Evolutionary conservation across 2,797 vertebrate species (phyloP).

Genomic region (Sebastes oblongus): DNA sequence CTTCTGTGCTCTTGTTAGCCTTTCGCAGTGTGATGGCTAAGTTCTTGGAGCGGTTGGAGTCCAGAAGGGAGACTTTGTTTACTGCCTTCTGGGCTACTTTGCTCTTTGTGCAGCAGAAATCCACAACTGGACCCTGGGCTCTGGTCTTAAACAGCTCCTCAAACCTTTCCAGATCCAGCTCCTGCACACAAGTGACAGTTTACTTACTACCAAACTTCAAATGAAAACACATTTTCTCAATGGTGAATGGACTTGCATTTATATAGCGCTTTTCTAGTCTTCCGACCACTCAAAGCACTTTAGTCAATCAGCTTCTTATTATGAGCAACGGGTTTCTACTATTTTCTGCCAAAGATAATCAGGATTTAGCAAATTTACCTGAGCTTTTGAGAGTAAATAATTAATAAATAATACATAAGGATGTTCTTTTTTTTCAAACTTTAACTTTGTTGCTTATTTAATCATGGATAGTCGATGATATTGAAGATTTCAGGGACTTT

Average conservation of each 20-base stretch:
- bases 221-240: background rate
- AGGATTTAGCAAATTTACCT: background rate
- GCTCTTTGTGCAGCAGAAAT: slow-evolving; percentile 88
- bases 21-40: slow-evolving; percentile 96
- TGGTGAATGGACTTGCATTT: no score
- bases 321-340: background rate
- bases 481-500: background rate
- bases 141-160: slow-evolving; percentile 98
- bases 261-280: no score
- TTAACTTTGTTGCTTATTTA: background rate
- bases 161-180: slow-evolving; percentile 93
- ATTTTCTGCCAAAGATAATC: background rate
- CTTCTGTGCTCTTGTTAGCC: slow-evolving; percentile 89
- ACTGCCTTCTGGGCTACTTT: slow-evolving; percentile 89
- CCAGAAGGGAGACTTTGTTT: slow-evolving; percentile 93
- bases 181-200: slow-evolving; percentile 74
- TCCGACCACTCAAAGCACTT: no score
- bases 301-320: background rate
- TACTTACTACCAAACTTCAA: background rate
- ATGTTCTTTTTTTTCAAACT: background rate
- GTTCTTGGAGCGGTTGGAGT: slow-evolving; percentile 97
- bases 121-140: slow-evolving; percentile 92
- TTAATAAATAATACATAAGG: background rate
- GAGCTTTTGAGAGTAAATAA: background rate
- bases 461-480: background rate